phyloP scores from a whole-genome alignment of 2,797 vertebrate species.

The Saxicola maurus region DNA sequence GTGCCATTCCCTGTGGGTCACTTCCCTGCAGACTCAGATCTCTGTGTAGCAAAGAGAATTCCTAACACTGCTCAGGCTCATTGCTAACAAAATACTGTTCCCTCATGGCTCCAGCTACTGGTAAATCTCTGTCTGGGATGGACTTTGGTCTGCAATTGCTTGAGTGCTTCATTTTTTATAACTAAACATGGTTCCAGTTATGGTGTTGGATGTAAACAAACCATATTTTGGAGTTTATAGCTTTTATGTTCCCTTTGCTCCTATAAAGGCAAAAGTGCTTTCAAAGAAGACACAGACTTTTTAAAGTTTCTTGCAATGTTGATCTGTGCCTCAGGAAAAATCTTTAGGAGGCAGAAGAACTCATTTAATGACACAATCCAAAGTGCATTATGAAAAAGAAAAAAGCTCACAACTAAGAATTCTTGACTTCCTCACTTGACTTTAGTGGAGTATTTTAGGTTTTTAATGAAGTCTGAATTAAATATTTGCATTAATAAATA shows the following conservation, averaged over 20 bases:
- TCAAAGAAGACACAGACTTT: not conserved
- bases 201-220: not conserved
- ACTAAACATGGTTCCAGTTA: not conserved
- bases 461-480: not conserved
- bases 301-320: not conserved
- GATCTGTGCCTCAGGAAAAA: not conserved
- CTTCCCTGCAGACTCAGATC: not conserved
- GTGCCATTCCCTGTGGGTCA: not conserved
- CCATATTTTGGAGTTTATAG: not conserved
- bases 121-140: not conserved
- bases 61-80: not conserved
- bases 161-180: not conserved
- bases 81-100: not conserved
- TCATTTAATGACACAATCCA: not conserved
- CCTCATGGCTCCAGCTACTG: not conserved
- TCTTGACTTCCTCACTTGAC: not conserved
- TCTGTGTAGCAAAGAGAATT: not conserved
- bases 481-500: not conserved
- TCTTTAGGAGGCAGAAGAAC: not conserved
- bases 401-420: not conserved
- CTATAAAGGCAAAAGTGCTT: not conserved
- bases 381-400: not conserved
- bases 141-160: not conserved
- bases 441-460: not conserved
- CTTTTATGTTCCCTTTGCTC: not conserved